Base-by-base conservation (phyloP, 2,888 invertebrate species). In the Endotricha flammealis region DNA sequence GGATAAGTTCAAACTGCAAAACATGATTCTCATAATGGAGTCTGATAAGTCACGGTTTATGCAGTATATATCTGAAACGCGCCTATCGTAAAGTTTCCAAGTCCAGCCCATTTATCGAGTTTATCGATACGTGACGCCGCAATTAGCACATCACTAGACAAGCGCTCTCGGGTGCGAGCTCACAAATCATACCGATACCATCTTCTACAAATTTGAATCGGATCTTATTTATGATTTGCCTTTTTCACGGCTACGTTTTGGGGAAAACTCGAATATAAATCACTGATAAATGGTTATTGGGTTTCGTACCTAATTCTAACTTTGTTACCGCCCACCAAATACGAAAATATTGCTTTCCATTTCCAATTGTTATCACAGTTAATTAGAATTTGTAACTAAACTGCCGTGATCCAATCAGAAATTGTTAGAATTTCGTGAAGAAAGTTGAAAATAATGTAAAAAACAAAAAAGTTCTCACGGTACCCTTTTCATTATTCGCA, bases 121-220 rank as follows among this genome's bases (percentile, higher is more conserved):
- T 66, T 72, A 76, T 76, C 72, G 73, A 76, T 73, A 78, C 62
- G 66, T 69, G 67, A 72, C 62, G 57, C 47, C 47, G 67, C 70
- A 77, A 79, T 85, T 77, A 81, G 83, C 76, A 69, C 86, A 78
- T 80, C 86, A 85, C 86, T 86, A 85, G 76, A 72, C 68, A 69
- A 73, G 72, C 72, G 73, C 73, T 79, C 73, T 78, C 75, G 82
- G 77, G 80, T 81, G 80, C 81, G 83, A 85, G 83, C 74, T 74
- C 65, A 87, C 73, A 87, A 87, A 86, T 87, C 87, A 87, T 77
- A 72, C 63, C 57, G 87, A 87, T 87, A 87, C 67, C 80, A 87
- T 87, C 87, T 85, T 85, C 81, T 81, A 87, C 86, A 87, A 87
- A 87, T 87, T 87, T 87, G 87, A 87, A 86, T 85, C 87, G 85